phyloP scores from a whole-genome alignment of 92 coral and sea anemone genomes.

The Palythoa grandis region DNA sequence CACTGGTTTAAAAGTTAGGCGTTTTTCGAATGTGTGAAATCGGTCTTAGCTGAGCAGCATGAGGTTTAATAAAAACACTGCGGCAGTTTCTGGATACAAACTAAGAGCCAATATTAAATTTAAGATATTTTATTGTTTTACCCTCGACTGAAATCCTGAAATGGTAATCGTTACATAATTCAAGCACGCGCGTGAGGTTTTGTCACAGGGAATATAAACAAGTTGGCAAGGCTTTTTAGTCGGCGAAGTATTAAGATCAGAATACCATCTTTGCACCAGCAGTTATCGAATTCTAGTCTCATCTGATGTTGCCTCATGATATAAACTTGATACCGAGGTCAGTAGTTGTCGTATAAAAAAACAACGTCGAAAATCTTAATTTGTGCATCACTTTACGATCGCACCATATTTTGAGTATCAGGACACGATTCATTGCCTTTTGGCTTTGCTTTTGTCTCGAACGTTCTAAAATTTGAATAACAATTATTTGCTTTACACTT shows the following conservation, averaged over 20 bases:
- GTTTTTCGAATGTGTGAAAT: too few relatives aligned
- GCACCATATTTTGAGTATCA: not conserved
- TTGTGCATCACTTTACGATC: not conserved
- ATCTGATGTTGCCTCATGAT: not conserved
- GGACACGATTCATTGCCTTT: constrained; percentile 23
- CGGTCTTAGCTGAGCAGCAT: too few relatives aligned
- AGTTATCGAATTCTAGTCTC: not conserved
- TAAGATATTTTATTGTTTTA: not conserved
- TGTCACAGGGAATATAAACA: not conserved
- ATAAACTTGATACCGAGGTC: constrained; percentile 14
- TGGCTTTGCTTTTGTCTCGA: constrained; percentile 38
- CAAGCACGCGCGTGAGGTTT: not conserved
- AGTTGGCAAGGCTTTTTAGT: not conserved
- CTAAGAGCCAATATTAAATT: not conserved
- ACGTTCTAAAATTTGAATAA: constrained; percentile 37
- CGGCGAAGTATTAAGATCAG: not conserved
- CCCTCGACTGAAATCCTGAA: not conserved
- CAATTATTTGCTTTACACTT: not conserved
- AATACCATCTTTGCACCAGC: not conserved
- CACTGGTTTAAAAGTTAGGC: too few relatives aligned
- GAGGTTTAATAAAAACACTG: too few relatives aligned
- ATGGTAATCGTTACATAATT: not conserved
- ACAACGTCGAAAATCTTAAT: not conserved
- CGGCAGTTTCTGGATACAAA: not conserved
- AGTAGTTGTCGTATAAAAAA: not conserved